phyloP scores from a whole-genome alignment of 2,888 invertebrate species.

The Eupithecia abbreviata region DNA sequence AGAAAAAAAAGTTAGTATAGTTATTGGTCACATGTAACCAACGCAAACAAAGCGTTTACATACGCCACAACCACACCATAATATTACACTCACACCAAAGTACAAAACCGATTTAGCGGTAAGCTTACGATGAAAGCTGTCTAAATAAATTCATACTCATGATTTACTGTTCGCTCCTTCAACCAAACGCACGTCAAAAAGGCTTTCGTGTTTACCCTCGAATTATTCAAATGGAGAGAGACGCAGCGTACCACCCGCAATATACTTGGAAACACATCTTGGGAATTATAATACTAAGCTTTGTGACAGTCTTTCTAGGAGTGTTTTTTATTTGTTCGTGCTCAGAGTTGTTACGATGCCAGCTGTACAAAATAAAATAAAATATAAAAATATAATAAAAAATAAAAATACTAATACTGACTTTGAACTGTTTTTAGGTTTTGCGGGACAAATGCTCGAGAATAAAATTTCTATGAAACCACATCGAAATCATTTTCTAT shows the following conservation, averaged over 20 bases:
- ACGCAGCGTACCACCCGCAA: constrained; percentile 28
- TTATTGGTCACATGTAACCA: neutral
- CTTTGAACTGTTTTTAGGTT: no score
- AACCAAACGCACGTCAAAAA: constrained; percentile 39
- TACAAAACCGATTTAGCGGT: constrained; percentile 14
- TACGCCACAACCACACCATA: constrained; percentile 5
- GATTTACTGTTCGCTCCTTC: constrained; percentile 28
- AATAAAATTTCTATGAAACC: no score
- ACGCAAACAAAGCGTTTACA: neutral
- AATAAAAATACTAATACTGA: no score
- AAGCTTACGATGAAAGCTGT: constrained; percentile 11
- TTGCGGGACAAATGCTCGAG: no score
- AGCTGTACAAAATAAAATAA: neutral
- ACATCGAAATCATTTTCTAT: no score
- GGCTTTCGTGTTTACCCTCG: constrained; percentile 33
- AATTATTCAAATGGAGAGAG: constrained; percentile 43
- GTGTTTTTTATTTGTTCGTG: constrained; percentile 14
- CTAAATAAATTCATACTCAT: constrained; percentile 22
- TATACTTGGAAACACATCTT: constrained; percentile 33
- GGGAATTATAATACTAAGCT: constrained; percentile 42
- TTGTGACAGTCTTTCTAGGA: constrained; percentile 38
- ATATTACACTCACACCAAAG: constrained; percentile 4
- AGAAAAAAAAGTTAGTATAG: no score
- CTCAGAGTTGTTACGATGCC: neutral
- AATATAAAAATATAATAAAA: no score